A percentile compares a stretch with the other conserved stretches of the same genome.
Evolutionary conservation across 2,113 vertebrate genomes (phyloP).

Genomic region (Gymnorhina tibicen): DNA sequence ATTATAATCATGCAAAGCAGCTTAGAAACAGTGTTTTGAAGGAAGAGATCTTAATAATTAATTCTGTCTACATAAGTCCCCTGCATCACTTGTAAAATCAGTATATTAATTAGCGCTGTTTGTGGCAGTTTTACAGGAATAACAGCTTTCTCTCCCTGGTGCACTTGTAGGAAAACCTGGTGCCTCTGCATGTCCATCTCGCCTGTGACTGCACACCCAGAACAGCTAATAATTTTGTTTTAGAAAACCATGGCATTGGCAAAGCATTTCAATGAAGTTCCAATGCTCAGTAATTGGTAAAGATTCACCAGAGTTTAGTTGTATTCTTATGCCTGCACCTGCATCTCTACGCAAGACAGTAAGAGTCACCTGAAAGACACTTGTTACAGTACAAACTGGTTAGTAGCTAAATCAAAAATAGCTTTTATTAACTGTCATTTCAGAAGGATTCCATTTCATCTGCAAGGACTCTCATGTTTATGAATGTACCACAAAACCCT

Average conservation of each 20-base stretch:
- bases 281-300: neutral
- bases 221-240: neutral
- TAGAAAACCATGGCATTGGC: neutral
- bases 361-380: neutral
- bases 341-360: neutral
- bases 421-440: constrained; percentile 31
- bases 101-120: neutral
- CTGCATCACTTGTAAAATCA: neutral
- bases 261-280: neutral
- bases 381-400: neutral
- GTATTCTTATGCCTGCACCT: neutral
- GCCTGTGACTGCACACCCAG: neutral
- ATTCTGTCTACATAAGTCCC: neutral
- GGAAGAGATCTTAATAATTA: constrained; percentile 45
- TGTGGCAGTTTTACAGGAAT: constrained; percentile 22
- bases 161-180: neutral
- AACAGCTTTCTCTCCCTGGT: neutral
- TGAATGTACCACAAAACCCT: neutral
- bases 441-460: constrained; percentile 15
- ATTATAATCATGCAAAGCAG: neutral
- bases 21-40: constrained; percentile 13
- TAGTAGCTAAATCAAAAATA: neutral
- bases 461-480: constrained; percentile 28
- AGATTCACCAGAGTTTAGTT: neutral
- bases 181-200: neutral